Percentiles rank a stretch among this genome's conserved stretches.
phyloP scores from a whole-genome alignment of 2,113 vertebrate genomes.

The Gambusia holbrooki region DNA sequence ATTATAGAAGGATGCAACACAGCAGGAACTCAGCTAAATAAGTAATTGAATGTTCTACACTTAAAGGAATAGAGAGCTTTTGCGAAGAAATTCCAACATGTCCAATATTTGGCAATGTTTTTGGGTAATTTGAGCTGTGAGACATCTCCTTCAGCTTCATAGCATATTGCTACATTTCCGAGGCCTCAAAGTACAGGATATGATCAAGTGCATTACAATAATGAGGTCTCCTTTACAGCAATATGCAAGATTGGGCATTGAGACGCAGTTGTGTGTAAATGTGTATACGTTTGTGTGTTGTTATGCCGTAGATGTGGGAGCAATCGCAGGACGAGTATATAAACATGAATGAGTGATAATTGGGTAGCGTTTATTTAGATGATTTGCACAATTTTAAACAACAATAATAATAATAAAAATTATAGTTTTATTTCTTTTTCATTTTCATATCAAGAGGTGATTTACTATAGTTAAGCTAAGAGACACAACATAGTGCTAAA shows the following conservation, averaged over 20 bases:
- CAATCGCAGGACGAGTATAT: neutral
- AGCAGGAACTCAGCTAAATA: conserved; percentile 28
- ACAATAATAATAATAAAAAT: too few species aligned
- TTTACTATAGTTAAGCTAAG: too few species aligned
- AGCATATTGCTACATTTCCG: conserved; percentile 64
- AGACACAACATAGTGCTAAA: too few species aligned
- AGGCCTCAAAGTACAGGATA: conserved; percentile 63
- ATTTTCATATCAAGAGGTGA: too few species aligned
- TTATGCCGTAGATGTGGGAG: conserved; percentile 15
- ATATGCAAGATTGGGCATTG: conserved; percentile 53
- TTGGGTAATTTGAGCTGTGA: conserved; percentile 57
- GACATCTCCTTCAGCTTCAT: conserved; percentile 60
- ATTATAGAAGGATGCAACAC: conserved; percentile 4
- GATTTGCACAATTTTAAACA: too few species aligned
- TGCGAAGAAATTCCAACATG: conserved; percentile 23
- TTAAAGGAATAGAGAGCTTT: conserved; percentile 14
- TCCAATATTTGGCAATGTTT: conserved; percentile 45
- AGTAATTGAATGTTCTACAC: conserved; percentile 48
- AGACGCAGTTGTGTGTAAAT: conserved; percentile 42
- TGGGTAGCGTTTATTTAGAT: too few species aligned
- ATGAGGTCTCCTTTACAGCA: conserved; percentile 70
- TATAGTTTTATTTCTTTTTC: too few species aligned
- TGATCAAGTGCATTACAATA: conserved; percentile 76
- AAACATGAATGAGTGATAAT: neutral
- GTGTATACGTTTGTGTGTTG: conserved; percentile 13